Percentiles rank a stretch among this genome's conserved stretches.
Evolutionary conservation across 2,888 invertebrate species (phyloP).

Genomic region (Diarsia mendica): DNA sequence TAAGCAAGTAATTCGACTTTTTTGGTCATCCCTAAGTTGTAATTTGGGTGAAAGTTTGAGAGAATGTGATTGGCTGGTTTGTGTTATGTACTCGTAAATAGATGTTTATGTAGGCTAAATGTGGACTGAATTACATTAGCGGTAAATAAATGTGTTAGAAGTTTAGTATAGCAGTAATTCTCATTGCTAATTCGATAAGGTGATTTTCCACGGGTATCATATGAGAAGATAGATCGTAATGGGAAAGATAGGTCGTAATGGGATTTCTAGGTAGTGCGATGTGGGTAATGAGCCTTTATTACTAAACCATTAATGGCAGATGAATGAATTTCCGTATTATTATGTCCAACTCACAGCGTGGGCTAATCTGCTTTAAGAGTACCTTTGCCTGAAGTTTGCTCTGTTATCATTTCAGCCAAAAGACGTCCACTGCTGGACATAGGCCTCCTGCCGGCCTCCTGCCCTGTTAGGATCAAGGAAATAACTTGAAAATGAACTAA

Average conservation of each 20-base stretch:
- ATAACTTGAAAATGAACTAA: not conserved
- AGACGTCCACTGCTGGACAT: too few relatives aligned
- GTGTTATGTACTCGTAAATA: constrained; percentile 46
- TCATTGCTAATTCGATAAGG: constrained; percentile 20
- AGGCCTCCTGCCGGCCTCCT: too few relatives aligned
- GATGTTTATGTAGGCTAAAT: constrained; percentile 40
- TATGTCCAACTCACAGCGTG: not conserved
- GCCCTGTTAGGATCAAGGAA: not conserved
- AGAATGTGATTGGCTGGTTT: constrained; percentile 38
- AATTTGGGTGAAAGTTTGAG: constrained; percentile 42
- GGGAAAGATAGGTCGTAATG: not conserved
- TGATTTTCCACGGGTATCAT: not conserved
- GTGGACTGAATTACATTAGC: constrained; percentile 32
- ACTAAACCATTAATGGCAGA: not conserved
- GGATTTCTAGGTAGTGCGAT: not conserved
- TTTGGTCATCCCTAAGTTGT: constrained; percentile 48
- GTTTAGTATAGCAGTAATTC: constrained; percentile 30
- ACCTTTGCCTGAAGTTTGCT: not conserved
- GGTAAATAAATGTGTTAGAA: constrained; percentile 33
- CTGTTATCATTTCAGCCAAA: too few relatives aligned
- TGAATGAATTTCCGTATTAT: not conserved
- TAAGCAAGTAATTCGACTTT: constrained; percentile 44
- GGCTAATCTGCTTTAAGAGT: not conserved
- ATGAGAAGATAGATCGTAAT: not conserved
- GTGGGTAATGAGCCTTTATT: not conserved